phyloP scores from a whole-genome alignment of 2,888 invertebrate genomes.

The Steinernema hermaphroditum region DNA sequence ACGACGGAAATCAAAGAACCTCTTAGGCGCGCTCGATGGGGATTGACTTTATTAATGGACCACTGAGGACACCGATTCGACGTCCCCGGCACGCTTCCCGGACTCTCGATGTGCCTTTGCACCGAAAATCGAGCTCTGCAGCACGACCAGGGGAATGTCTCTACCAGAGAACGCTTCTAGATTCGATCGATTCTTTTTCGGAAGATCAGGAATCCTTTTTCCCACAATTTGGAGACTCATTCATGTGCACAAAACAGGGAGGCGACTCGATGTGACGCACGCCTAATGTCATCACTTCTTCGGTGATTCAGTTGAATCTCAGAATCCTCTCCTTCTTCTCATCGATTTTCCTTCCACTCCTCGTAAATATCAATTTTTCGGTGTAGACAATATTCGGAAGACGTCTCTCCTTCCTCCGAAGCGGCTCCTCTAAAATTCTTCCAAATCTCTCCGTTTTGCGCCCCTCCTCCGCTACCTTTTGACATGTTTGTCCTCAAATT shows the following conservation, averaged over 20 bases:
- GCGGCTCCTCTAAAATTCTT: background rate
- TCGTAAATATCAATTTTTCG: slow-evolving; percentile 28
- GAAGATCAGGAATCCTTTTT: too few species aligned
- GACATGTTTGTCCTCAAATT: slow-evolving; percentile 30
- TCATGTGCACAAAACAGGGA: too few species aligned
- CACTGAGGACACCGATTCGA: slow-evolving; percentile 9
- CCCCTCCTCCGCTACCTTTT: background rate
- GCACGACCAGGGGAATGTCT: too few species aligned
- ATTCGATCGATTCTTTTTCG: too few species aligned
- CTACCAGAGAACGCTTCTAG: too few species aligned
- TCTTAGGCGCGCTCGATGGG: slow-evolving; percentile 28
- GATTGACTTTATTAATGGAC: slow-evolving; percentile 30
- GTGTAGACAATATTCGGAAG: slow-evolving; percentile 14
- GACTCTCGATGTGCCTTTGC: background rate
- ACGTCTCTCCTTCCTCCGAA: slow-evolving; percentile 1
- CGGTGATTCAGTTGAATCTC: background rate
- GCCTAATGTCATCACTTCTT: too few species aligned
- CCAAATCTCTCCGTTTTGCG: too few species aligned
- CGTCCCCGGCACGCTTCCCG: background rate
- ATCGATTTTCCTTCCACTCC: slow-evolving; percentile 10
- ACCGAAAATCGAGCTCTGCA: too few species aligned
- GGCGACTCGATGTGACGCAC: too few species aligned
- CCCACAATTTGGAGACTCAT: too few species aligned
- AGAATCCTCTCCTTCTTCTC: background rate
- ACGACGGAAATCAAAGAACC: slow-evolving; percentile 23